Evolutionary conservation across 2,797 vertebrate species (phyloP).

Genomic region (Anolis apletophallus): DNA sequence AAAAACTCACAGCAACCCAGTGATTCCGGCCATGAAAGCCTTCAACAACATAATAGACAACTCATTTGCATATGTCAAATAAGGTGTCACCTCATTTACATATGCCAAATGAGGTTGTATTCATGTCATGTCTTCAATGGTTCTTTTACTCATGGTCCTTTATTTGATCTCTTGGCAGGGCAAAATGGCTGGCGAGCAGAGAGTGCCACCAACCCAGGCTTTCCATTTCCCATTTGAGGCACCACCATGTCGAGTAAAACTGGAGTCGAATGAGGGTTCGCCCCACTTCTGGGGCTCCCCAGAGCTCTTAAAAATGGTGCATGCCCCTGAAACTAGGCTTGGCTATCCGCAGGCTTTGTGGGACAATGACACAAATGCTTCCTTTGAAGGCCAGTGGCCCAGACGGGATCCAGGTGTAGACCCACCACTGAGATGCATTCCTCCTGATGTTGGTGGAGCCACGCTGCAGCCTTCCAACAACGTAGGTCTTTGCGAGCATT

Average conservation of each 20-base stretch:
- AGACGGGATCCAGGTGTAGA: neutral
- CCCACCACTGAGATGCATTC: no score
- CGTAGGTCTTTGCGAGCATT: neutral
- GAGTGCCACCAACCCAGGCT: neutral
- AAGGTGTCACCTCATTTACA: no score
- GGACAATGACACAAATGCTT: neutral
- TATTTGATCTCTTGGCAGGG: neutral
- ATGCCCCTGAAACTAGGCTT: no score
- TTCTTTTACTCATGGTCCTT: neutral
- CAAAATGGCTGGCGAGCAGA: neutral
- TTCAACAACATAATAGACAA: no score
- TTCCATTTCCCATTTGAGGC: neutral
- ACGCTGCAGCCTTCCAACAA: neutral
- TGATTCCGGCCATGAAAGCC: no score
- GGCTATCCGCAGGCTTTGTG: neutral
- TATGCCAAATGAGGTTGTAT: no score
- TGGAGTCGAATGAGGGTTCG: neutral
- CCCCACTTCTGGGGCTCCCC: neutral
- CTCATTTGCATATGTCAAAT: no score
- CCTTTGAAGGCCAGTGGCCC: neutral
- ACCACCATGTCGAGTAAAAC: neutral
- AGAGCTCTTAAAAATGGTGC: neutral
- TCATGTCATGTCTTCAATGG: neutral
- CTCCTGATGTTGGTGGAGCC: neutral
- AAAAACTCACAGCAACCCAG: no score